A percentile compares a stretch with the other conserved stretches of the same genome.
Conservation (phyloP, 64 coral and sea anemone species). For the Astreopora myriophthalma region DNA sequence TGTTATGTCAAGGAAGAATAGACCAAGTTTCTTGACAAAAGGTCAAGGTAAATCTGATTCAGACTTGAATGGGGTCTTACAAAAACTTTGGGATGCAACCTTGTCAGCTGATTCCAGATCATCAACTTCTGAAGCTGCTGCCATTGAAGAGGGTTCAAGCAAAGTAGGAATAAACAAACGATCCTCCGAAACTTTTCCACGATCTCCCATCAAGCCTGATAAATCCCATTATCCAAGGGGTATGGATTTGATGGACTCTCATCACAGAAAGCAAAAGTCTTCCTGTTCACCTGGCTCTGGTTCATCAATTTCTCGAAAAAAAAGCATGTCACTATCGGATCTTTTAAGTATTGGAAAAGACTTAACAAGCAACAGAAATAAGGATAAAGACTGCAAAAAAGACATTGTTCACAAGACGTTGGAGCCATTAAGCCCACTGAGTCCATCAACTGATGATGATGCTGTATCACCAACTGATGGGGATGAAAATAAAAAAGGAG, state of each 20-base stretch:
- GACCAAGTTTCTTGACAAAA: conserved; percentile 44
- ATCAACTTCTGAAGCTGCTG: not conserved
- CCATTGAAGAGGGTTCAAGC: not conserved
- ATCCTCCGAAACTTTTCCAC: conserved; percentile 46
- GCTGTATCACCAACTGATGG: conserved; percentile 7
- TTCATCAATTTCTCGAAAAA: conserved; percentile 11
- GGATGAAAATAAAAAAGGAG: conserved; percentile 29
- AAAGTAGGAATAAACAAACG: conserved; percentile 18
- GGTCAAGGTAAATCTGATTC: not conserved
- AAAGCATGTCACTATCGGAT: conserved; percentile 72
- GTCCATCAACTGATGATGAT: not conserved
- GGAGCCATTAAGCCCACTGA: not conserved
- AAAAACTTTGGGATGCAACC: conserved; percentile 11
- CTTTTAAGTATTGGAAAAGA: conserved; percentile 57
- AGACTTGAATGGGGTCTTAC: conserved; percentile 36
- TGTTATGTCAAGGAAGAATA: conserved; percentile 56
- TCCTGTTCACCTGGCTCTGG: not conserved
- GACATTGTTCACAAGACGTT: not conserved
- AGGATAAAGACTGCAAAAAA: conserved; percentile 18
- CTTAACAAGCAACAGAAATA: conserved; percentile 34
- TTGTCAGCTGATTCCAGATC: not conserved
- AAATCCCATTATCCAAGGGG: conserved; percentile 54
- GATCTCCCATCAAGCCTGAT: conserved; percentile 81
- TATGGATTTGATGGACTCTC: not conserved
- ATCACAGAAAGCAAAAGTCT: not conserved